phyloP scores from a whole-genome alignment of 2,113 vertebrate genomes.

The Taurulus bubalis region DNA sequence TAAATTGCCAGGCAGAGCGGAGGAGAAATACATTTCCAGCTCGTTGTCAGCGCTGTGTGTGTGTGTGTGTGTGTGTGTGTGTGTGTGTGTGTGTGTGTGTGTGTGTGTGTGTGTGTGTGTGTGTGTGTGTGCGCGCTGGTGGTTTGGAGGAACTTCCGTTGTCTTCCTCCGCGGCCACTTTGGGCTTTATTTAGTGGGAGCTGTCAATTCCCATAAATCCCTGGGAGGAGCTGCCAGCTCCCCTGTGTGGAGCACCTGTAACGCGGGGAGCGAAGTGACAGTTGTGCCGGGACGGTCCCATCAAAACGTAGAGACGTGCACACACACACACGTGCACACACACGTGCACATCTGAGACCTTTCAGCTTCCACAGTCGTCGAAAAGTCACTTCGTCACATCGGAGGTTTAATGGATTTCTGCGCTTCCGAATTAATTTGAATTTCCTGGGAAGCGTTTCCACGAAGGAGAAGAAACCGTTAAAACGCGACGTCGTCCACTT shows the following conservation, averaged over 20 bases:
- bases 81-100: too few species aligned
- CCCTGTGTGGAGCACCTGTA: conserved; percentile 76
- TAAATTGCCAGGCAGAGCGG: conserved; percentile 54
- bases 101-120: too few species aligned
- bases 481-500: neutral
- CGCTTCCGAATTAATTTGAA: conserved; percentile 16
- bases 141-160: conserved; percentile 55
- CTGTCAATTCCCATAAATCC: conserved; percentile 81
- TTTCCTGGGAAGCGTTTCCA: conserved; percentile 3
- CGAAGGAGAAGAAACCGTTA: neutral
- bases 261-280: conserved; percentile 70
- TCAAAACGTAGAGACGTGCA: conserved; percentile 8
- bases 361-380: conserved; percentile 14
- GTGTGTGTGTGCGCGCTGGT: conserved; percentile 7
- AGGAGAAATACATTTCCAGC: conserved; percentile 64
- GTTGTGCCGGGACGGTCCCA: conserved; percentile 67
- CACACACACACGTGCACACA: conserved; percentile 26
- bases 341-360: conserved; percentile 30
- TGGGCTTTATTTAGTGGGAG: conserved; percentile 71
- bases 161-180: conserved; percentile 54
- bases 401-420: neutral
- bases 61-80: too few species aligned
- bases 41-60: conserved; percentile 54
- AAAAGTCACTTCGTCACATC: conserved; percentile 21
- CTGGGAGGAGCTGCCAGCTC: conserved; percentile 74